Conservation (phyloP, 2,888 invertebrate species). For the Sinohyriopsis cumingii region DNA sequence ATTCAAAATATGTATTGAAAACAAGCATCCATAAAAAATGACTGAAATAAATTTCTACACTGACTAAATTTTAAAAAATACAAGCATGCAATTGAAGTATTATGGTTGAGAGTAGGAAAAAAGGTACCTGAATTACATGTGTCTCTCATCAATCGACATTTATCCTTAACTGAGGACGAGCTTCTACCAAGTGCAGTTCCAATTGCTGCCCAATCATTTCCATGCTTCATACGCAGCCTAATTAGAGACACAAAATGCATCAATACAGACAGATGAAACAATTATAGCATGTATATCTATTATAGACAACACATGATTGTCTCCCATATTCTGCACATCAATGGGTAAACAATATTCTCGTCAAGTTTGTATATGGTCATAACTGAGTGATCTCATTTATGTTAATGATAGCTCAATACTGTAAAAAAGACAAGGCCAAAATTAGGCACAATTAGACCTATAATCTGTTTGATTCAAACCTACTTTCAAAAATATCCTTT, state of each 20-base stretch:
- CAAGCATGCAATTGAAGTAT: no score
- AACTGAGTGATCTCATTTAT: no score
- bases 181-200: slow-evolving; percentile 72
- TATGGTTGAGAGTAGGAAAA: no score
- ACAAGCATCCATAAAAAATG: not conserved
- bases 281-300: not conserved
- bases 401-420: no score
- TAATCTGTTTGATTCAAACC: not conserved
- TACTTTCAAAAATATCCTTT: not conserved
- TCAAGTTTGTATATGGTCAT: no score
- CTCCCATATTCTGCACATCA: not conserved
- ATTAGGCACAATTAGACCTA: not conserved
- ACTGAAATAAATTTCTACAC: not conserved
- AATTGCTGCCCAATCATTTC: slow-evolving; percentile 74
- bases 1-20: no score
- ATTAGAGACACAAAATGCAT: not conserved
- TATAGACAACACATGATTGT: not conserved
- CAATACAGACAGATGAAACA: no score
- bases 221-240: slow-evolving; percentile 70
- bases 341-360: no score
- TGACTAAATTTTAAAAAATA: not conserved
- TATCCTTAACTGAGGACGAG: slow-evolving; percentile 74
- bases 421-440: no score
- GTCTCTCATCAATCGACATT: slow-evolving; percentile 73
- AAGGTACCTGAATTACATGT: slow-evolving; percentile 72